phyloP scores from a whole-genome alignment of 1,140 invertebrate species.

The Drosophila tani region DNA sequence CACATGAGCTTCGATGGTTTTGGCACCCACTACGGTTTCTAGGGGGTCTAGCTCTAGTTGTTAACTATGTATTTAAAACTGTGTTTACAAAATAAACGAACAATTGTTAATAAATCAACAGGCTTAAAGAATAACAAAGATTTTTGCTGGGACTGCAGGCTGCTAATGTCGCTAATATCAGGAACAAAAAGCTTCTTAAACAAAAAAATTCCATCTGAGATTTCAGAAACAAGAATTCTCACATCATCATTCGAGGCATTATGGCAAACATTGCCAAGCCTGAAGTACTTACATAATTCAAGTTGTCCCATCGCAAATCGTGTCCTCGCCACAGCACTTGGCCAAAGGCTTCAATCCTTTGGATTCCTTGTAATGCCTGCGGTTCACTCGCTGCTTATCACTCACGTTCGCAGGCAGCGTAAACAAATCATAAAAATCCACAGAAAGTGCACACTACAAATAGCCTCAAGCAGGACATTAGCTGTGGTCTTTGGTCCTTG shows the following conservation, averaged over 20 bases:
- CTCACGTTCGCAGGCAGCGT: constrained; percentile 57
- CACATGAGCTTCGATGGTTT: constrained; percentile 86
- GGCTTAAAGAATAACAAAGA: neutral
- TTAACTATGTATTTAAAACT: constrained; percentile 9
- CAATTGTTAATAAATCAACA: neutral
- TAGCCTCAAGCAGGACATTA: constrained; percentile 76
- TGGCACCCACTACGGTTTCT: constrained; percentile 86
- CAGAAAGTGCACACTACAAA: constrained; percentile 78
- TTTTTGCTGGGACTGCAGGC: too few species aligned
- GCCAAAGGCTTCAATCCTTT: neutral
- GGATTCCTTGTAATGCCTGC: constrained; percentile 9
- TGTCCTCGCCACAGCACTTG: constrained; percentile 4
- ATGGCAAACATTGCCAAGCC: neutral
- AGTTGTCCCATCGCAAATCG: constrained; percentile 3
- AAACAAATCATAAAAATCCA: constrained; percentile 82
- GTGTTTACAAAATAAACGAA: neutral
- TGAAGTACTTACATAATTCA: constrained; percentile 15
- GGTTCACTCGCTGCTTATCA: constrained; percentile 31
- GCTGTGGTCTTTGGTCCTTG: constrained; percentile 35
- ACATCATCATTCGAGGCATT: neutral
- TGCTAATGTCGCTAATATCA: too few species aligned
- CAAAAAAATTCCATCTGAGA: neutral
- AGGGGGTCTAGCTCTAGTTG: constrained; percentile 37
- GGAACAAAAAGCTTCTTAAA: neutral
- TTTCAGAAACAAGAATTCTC: neutral